Base-by-base conservation (phyloP, 2,113 vertebrate genomes). In the Leptocoma aspasia region DNA sequence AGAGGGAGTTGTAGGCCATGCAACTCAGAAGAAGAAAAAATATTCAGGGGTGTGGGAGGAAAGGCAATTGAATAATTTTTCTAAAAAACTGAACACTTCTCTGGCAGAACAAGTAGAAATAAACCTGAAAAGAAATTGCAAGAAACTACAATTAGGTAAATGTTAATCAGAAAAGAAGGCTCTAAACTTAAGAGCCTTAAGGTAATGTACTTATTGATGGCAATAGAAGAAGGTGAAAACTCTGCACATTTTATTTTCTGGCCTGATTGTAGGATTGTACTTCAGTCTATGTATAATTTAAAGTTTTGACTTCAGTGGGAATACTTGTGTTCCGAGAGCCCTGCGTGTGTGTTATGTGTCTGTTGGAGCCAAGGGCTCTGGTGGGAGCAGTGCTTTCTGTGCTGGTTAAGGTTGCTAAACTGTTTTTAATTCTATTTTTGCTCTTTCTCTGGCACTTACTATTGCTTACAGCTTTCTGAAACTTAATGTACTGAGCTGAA, bases 351-450 rank as follows among this genome's bases (percentile, higher is more conserved):
- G 23, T 70, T 78, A 41, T 1, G 2, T 27, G 39, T 53, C 56
- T 84, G 70, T 45, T 8, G 6, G 57, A 92, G 80, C 31, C 65
- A 69, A 71, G 30, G 63, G 39, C 39, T 86, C 50, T 90, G 83
- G 54, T 9, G 2, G 35, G 60, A 95, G 47, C 17, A 0, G 26
- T 61, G 69, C 33, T 90, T 31, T 78, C 88, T 66, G 26, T 31
- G 27, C 76, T 73, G 47, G 30, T 77, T 81, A 68, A 75, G 13
- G 56, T 77, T 54, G 72, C 80, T 93, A 9, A 90, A 93, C 56
- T 60, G 69, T 13, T 94, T 95, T 75, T 41, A 88, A 73, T 86
- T 77, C 72, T 90, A 44, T 82, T 88, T 90, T 86, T 91, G 52
- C 87, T 76, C 57, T 37, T 79, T 90, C 57, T 91, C 56, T 17